Percentiles rank a stretch among this genome's conserved stretches.
Conservation (phyloP, 2,888 invertebrate species). For the Drosophila picticornis region DNA sequence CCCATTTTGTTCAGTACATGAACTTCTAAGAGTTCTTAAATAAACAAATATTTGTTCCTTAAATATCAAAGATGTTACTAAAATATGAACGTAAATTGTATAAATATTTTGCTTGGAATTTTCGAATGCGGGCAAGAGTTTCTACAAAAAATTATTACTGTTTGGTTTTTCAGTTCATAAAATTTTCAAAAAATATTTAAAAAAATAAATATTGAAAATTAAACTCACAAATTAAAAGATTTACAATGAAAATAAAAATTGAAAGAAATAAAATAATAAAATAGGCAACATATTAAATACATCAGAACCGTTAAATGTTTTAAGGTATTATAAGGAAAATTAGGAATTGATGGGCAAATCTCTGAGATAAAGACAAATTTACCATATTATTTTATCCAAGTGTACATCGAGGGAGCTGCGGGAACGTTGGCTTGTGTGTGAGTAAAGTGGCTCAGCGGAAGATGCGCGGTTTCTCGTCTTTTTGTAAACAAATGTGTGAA, state of each 20-base stretch:
- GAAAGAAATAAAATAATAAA: neutral
- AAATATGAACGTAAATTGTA: neutral
- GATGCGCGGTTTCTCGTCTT: constrained; percentile 16
- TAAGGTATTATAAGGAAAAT: neutral
- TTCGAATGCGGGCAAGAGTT: neutral
- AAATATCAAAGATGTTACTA: neutral
- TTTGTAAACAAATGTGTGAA: constrained; percentile 50
- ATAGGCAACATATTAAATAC: neutral
- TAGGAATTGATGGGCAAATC: neutral
- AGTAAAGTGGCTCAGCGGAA: constrained; percentile 45
- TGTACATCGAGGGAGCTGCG: neutral
- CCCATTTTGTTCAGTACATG: neutral
- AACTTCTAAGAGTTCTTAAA: neutral
- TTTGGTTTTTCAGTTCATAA: neutral
- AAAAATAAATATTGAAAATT: neutral
- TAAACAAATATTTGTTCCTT: neutral
- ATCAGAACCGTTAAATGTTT: neutral
- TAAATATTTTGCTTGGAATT: neutral
- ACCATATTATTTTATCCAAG: neutral
- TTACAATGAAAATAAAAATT: neutral
- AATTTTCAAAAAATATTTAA: neutral
- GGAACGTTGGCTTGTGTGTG: neutral
- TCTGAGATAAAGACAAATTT: neutral
- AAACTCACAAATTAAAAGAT: neutral
- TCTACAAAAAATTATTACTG: neutral